Evolutionary conservation across 2,888 invertebrate genomes (phyloP).

Genomic region (Drosophila pegasa): DNA sequence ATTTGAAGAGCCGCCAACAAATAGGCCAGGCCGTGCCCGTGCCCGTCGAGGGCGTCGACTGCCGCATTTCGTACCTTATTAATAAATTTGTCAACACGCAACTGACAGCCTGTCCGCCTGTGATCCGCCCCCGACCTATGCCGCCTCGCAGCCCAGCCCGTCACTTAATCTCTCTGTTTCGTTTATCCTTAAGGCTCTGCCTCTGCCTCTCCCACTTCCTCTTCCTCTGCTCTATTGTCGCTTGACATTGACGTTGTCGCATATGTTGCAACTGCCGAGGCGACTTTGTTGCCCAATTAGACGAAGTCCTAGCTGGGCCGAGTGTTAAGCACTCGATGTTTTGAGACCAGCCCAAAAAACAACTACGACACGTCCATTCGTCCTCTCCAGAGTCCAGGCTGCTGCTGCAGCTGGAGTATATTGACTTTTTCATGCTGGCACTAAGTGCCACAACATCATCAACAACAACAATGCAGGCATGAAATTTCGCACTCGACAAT

Average conservation of each 20-base stretch:
- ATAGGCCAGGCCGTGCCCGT: constrained; percentile 72
- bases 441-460: constrained; percentile 71
- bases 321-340: constrained; percentile 45
- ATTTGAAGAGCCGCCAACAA: constrained; percentile 78
- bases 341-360: constrained; percentile 24
- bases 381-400: background rate
- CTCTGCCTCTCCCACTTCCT: too few relatives aligned
- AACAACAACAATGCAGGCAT: constrained; percentile 60
- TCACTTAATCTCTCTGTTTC: constrained; percentile 58
- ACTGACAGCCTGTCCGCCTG: constrained; percentile 80
- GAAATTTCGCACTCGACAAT: constrained; percentile 77
- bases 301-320: constrained; percentile 13
- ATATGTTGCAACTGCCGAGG: constrained; percentile 71
- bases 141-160: constrained; percentile 29
- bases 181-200: constrained; percentile 61
- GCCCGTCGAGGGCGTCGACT: constrained; percentile 69
- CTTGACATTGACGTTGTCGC: constrained; percentile 59
- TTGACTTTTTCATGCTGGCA: constrained; percentile 60
- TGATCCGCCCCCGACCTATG: constrained; percentile 43
- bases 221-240: constrained; percentile 1
- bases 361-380: constrained; percentile 1
- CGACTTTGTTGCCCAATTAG: constrained; percentile 53
- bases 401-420: constrained; percentile 29
- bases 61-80: constrained; percentile 82
- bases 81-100: constrained; percentile 84